These are phyloP conservation scores for Pampusana beccarii DNA, from an alignment of 2,113 vertebrate species.

Conservation along the genomic window DNA sequence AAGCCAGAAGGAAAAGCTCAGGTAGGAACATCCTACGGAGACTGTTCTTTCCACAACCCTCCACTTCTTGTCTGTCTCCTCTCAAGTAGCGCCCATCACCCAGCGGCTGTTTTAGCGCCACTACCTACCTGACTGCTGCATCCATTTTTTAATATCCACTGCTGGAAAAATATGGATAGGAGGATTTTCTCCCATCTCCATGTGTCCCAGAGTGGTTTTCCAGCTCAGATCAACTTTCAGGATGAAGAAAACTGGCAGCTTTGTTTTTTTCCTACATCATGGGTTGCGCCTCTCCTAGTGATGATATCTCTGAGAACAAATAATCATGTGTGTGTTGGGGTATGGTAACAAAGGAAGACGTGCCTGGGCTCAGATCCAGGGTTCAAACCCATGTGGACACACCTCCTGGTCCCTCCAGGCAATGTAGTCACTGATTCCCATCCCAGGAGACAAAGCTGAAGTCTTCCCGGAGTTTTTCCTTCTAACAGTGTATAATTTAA, in stretches of 20 bases:
- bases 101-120: rapidly evolving
- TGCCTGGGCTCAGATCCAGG: neutral
- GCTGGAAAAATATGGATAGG: neutral
- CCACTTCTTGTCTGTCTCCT: neutral
- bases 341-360: neutral
- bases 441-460: neutral
- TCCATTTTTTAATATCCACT: rapidly evolving
- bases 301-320: neutral
- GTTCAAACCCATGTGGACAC: rapidly evolving
- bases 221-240: neutral
- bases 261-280: rapidly evolving
- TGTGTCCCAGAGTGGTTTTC: neutral
- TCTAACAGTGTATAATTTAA: neutral
- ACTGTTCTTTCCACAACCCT: rapidly evolving
- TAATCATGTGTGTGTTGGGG: neutral
- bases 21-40: neutral
- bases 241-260: neutral
- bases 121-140: neutral
- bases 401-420: neutral
- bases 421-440: rapidly evolving
- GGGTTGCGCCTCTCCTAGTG: neutral
- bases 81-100: neutral
- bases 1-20: neutral
- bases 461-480: neutral
- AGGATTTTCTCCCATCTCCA: neutral